Evolutionary conservation across 2,797 vertebrate genomes (phyloP), one percentile per base, ranked within the genome.

Genomic region (Karalla daura): DNA sequence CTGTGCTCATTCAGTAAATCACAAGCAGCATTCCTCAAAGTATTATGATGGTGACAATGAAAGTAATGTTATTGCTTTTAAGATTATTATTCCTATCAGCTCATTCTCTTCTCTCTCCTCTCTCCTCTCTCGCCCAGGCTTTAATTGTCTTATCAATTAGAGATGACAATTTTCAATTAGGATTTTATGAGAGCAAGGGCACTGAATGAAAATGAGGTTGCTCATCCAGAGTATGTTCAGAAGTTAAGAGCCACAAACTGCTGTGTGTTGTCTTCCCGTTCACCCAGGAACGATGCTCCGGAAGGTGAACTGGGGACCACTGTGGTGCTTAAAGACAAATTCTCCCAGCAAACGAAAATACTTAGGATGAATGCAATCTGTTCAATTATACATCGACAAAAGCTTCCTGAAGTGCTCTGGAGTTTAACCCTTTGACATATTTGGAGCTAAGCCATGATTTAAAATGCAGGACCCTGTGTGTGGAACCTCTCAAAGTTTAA

Each of bases 111-210:
- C 47, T 62, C 73, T 76, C 64, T 52, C 63, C 28, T 60, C 47
- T 62, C 73, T 76, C 64, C 50, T 64, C 28, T 54, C 41, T 59
- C 28, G 70, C 50, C 72, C 53, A 6, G 30, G 63, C 44, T 20
- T 74, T 85, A 77, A 88, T 84, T 73, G 82, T 47, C 44, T 61
- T 49, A 79, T 84, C 77, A 87, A 79, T 89, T 80, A 86, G 40
- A 78, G 67, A 62, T 54, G 82, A 74, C 70, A 76, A 80, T 84
- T 83, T 72, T 86, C 66, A 78, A 71, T 80, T 78, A 78, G 70
- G 33, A 52, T 76, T 69, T 69, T 74, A 83, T 66, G 78, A 78
- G 77, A 58, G 73, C 63, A 44, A 79, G 70, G 73, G 74, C 68
- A 53, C 44, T 25, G 69, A 72, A 65, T 27, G 64, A 63, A 70